Percentiles rank a stretch among this genome's conserved stretches.
These are phyloP conservation scores for Arctopsyche grandis DNA, from an alignment of 1,140 invertebrate genomes.

Conservation along the genomic window DNA sequence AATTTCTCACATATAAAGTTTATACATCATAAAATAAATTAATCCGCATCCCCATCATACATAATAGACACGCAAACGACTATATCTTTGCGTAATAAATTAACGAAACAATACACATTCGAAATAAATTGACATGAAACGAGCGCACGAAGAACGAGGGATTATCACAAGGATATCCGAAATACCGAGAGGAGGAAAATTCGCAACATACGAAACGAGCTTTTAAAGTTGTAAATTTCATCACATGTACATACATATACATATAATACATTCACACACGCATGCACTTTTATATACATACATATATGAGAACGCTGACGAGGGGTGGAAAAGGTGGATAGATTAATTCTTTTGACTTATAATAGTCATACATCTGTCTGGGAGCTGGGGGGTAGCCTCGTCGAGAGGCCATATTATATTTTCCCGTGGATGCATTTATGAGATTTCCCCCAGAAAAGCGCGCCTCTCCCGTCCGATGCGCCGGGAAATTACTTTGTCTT, in stretches of 20 bases:
- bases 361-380: slow-evolving; percentile 51
- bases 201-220: no score
- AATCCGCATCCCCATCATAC: no score
- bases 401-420: slow-evolving; percentile 42
- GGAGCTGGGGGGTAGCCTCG: slow-evolving; percentile 15
- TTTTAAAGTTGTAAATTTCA: not conserved
- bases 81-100: no score
- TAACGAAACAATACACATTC: no score
- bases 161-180: no score
- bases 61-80: no score
- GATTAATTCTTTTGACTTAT: slow-evolving; percentile 55
- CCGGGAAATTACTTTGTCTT: slow-evolving; percentile 55
- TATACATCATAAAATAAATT: no score
- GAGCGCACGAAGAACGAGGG: no score
- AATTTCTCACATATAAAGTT: no score
- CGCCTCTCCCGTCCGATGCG: slow-evolving; percentile 11
- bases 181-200: no score
- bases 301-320: not conserved
- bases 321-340: slow-evolving; percentile 33
- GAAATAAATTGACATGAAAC: no score
- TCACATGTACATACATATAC: not conserved
- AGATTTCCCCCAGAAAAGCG: slow-evolving; percentile 51
- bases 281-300: not conserved
- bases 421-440: slow-evolving; percentile 53
- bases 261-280: not conserved